These are phyloP conservation scores for Thaleichthys pacificus DNA, from an alignment of 2,797 vertebrate species.

Conservation along the genomic window DNA sequence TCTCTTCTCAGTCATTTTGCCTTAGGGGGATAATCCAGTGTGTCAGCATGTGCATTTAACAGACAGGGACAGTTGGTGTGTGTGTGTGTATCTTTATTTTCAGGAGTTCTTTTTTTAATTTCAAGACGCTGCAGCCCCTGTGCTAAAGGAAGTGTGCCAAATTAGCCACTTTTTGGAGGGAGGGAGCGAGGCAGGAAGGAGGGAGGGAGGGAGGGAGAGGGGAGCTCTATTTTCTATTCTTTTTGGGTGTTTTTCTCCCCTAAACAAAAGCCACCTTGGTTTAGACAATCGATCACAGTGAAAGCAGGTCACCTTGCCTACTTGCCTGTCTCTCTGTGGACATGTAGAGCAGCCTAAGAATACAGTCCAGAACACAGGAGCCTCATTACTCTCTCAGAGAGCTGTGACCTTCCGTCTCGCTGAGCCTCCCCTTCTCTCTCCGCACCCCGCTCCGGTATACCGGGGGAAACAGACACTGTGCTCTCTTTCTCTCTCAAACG, in stretches of 20 bases:
- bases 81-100: slow-evolving; percentile 11
- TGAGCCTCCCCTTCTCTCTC: slow-evolving; percentile 8
- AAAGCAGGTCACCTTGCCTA: slow-evolving; percentile 77
- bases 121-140: slow-evolving; percentile 42
- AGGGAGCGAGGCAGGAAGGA: neutral
- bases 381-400: slow-evolving; percentile 70
- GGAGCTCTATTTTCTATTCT: neutral
- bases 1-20: slow-evolving; percentile 61
- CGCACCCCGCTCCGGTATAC: neutral
- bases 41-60: slow-evolving; percentile 65
- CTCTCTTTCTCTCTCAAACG: slow-evolving; percentile 19
- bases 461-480: no score
- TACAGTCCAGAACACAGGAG: slow-evolving; percentile 62
- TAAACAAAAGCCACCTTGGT: slow-evolving; percentile 49
- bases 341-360: slow-evolving; percentile 73
- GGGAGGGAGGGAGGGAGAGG: no score
- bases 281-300: slow-evolving; percentile 62
- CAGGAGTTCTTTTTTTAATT: slow-evolving; percentile 42
- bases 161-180: slow-evolving; percentile 44
- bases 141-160: slow-evolving; percentile 69
- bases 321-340: slow-evolving; percentile 58
- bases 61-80: slow-evolving; percentile 34
- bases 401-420: slow-evolving; percentile 59
- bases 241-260: slow-evolving; percentile 30
- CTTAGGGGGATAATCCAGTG: slow-evolving; percentile 61